Evolutionary conservation across 2,888 invertebrate genomes (phyloP), one percentile per base, ranked within the genome.

Genomic region (Gortyna flavago): DNA sequence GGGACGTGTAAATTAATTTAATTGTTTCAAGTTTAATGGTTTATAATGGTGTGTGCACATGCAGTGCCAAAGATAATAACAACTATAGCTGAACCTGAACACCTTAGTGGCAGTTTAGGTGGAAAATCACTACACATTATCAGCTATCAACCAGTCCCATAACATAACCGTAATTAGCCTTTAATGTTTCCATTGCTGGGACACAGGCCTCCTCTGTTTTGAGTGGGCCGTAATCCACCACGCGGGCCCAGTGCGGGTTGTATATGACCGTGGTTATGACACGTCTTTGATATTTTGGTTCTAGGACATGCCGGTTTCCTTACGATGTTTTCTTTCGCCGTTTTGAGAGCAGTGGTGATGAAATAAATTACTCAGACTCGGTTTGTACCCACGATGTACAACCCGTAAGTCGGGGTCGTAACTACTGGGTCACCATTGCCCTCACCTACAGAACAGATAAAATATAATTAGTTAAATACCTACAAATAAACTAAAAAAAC

Each of bases 21-120:
- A 29, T 44, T 65, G 35, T 54, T 79, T 75, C 48, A 62, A 41
- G 38, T 73, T 48, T 21, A 81, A 57, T 73, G 21, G 35, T 79
- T 79, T 70, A 0, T 32, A n/a, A 48, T 57, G 29, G 11, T 41
- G 35, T 66, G 18, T 25, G 25, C 25, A 21, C 59, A 13, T 25
- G 29, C 25, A n/a, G 9, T 38, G 64, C 68, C 79, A 77, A 25
- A 64, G 54, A 64, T 68, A 29, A 69, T 64, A 29, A 21, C 0
- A 16, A 59, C 44, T n/a, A n/a, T n/a, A n/a, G n/a, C n/a, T n/a
- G n/a, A n/a, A n/a, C n/a, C n/a, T n/a, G n/a, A n/a, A n/a, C n/a
- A n/a, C 32, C 21, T 18, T 8, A 29, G 29, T 11, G 25, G 8
- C 75, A 29, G 25, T 2, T 61, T 32, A 61, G 29, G 25, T 38